Percentiles rank a stretch among this genome's conserved stretches.
Conservation (phyloP, 2,797 vertebrate species). For the Sebastes oblongus region DNA sequence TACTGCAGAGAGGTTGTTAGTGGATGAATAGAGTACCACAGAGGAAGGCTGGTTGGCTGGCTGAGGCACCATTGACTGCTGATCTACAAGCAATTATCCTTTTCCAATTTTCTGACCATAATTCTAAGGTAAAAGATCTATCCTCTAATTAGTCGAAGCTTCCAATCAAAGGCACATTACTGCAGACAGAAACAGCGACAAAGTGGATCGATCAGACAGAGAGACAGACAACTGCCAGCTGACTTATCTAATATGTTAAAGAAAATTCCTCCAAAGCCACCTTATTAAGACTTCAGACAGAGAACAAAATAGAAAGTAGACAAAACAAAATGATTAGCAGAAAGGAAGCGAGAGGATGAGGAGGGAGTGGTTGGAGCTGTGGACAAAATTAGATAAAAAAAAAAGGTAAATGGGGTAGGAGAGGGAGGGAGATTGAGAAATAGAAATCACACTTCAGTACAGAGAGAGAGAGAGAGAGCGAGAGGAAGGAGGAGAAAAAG, state of each 20-base stretch:
- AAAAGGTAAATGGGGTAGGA: slow-evolving; percentile 44
- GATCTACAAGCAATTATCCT: slow-evolving; percentile 65
- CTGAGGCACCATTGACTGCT: slow-evolving; percentile 54
- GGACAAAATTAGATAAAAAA: slow-evolving; percentile 45
- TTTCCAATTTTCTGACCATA: slow-evolving; percentile 70
- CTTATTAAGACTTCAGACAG: slow-evolving; percentile 34
- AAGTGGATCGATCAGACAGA: slow-evolving; percentile 54
- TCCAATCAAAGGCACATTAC: slow-evolving; percentile 57
- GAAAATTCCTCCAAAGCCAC: slow-evolving; percentile 36
- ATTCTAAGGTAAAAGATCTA: slow-evolving; percentile 69
- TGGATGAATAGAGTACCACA: slow-evolving; percentile 46
- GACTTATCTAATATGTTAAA: slow-evolving; percentile 47
- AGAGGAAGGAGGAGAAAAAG: slow-evolving; percentile 48
- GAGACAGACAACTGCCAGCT: slow-evolving; percentile 39
- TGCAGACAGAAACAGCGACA: slow-evolving; percentile 45
- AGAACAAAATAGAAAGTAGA: slow-evolving; percentile 24
- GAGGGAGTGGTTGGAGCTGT: slow-evolving; percentile 15
- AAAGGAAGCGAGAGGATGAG: slow-evolving; percentile 21
- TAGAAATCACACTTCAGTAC: slow-evolving; percentile 54
- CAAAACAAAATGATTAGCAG: slow-evolving; percentile 51
- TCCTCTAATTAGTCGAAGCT: slow-evolving; percentile 52
- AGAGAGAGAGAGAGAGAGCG: slow-evolving; percentile 12
- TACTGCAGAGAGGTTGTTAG: slow-evolving; percentile 35
- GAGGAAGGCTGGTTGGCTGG: slow-evolving; percentile 38
- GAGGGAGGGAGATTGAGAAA: slow-evolving; percentile 37